These are phyloP conservation scores for Hypomesus transpacificus DNA, from an alignment of 2,113 vertebrate genomes.

Conservation along the genomic window DNA sequence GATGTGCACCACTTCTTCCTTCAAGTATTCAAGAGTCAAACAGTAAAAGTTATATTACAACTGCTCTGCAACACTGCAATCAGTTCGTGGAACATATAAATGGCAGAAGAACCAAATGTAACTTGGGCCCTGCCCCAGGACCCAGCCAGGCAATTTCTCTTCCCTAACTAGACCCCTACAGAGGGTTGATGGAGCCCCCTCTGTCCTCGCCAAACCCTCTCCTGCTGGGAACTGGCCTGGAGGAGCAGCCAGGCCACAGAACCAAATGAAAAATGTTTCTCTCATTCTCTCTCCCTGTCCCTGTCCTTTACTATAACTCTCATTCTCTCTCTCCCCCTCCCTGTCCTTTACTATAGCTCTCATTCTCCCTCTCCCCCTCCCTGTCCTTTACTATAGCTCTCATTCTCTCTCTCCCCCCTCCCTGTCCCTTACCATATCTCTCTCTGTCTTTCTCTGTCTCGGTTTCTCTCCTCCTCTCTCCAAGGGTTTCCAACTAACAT, in stretches of 20 bases:
- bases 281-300: background rate
- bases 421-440: background rate
- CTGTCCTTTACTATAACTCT: too few species aligned
- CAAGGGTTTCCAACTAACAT: background rate
- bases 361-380: background rate
- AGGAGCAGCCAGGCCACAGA: background rate
- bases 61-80: background rate
- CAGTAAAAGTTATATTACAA: background rate
- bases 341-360: too few species aligned
- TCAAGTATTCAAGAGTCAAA: background rate
- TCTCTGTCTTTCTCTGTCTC: background rate
- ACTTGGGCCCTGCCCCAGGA: background rate
- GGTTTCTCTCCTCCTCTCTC: background rate
- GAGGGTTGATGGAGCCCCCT: conserved; percentile 8
- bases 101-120: background rate
- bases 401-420: background rate
- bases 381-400: too few species aligned
- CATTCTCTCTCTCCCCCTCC: background rate
- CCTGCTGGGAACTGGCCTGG: conserved; percentile 10
- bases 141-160: background rate
- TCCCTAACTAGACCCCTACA: conserved; percentile 2
- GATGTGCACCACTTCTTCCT: conserved; percentile 22
- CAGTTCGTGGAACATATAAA: conserved; percentile 16
- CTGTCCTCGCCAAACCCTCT: background rate
- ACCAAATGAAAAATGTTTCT: background rate